Evolutionary conservation across 1,140 invertebrate species (phyloP), one percentile per base, ranked within the genome.

Genomic region (Lordiphosa collinella): DNA sequence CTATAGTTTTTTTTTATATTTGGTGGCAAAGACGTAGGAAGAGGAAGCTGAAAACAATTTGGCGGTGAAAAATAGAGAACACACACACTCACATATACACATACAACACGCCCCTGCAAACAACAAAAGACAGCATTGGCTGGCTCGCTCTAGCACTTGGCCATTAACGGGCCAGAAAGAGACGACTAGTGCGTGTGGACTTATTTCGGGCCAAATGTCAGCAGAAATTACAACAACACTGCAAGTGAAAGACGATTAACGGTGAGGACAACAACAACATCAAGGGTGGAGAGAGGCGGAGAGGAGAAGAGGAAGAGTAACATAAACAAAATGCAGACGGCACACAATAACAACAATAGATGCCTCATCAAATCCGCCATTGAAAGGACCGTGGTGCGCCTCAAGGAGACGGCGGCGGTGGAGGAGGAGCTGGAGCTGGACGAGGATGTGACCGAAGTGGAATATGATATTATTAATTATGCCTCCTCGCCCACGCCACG

Each of bases 211-310:
- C 70, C 70, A 80, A 82, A 80, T 80, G 75, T 82, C 78, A 64
- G 75, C 78, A 64, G 75, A 80, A 80, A 80, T 80, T 80, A 80
- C 75, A 80, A 80, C 75, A 80, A 75, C 75, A 80, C 75, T 80
- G 75, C 59, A 51, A 38, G 44, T 71, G 58, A 58, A 71, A 67
- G 67, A 72, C 61, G 50, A 38, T 50, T 53, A 64, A 34, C 22
- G 48, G 43, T 29, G 35, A 53, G 50, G 55, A 65, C 44, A 53
- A 53, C 29, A 62, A 36, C 48, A 53, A 32, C 29, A 34, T 11
- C 43, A 54, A 65, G 50, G 36, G 5, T 6, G 37, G 18, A 29
- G 63, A 34, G 63, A 37, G 41, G 55, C 47, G 32, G 63, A 57
- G 31, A 52, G 50, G 29, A 53, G 71, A 49, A 62, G 4, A 7